phyloP scores from a whole-genome alignment of 2,888 invertebrate genomes.

The Pharmacophagus antenor region DNA sequence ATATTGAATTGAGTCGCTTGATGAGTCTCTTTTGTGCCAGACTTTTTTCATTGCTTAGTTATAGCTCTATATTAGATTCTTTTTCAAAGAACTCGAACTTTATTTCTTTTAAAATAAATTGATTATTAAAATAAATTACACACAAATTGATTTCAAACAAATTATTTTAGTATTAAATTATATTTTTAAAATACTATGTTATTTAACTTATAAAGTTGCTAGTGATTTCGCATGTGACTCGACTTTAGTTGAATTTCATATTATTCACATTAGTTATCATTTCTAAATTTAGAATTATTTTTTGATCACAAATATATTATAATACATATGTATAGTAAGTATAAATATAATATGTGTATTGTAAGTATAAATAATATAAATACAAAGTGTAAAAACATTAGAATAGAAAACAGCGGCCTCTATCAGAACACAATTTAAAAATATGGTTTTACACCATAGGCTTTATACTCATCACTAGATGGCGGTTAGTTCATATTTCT shows the following conservation, averaged over 20 bases:
- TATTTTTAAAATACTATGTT: no score
- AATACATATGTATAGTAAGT: background rate
- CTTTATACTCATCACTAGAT: background rate
- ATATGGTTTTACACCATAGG: background rate
- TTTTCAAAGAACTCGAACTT: background rate
- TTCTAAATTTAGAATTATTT: no score
- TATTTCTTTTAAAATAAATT: background rate
- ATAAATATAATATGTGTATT: background rate
- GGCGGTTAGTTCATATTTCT: background rate
- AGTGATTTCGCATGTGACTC: no score
- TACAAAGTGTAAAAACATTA: background rate
- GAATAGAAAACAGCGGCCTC: background rate
- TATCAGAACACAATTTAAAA: background rate
- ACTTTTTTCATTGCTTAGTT: constrained; percentile 1
- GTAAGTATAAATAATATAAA: no score
- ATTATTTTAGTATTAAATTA: no score
- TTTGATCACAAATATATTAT: no score
- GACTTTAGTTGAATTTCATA: no score
- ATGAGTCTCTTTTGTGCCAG: background rate
- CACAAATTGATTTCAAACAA: background rate
- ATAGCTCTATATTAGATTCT: background rate
- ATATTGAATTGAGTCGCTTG: background rate
- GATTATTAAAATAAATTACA: background rate
- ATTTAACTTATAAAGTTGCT: no score
- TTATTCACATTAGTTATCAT: no score